Evolutionary conservation across 2,888 invertebrate species (phyloP), one percentile per base, ranked within the genome.

Genomic region (Lithophane ornitopus): DNA sequence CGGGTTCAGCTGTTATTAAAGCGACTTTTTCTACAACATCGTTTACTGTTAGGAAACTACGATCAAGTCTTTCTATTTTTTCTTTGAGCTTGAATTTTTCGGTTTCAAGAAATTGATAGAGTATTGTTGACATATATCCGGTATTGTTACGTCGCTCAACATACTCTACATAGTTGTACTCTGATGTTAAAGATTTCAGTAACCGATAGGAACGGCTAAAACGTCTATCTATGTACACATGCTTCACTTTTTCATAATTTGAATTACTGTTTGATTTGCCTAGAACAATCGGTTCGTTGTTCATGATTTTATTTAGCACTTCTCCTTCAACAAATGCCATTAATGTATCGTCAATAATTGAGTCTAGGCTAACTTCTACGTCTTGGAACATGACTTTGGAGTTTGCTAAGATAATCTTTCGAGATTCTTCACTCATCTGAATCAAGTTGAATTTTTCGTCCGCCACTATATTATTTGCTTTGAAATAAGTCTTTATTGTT

Each of bases 1-100:
- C 88, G 0, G 86, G 83, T 46, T 67, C 65, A 4, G 79, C 85
- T 14, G 79, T 76, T 44, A 85, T 26, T 9, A 85, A 46, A 34
- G 69, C 77, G 0, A 66, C 46, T 2, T 79, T 34, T 0, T 44
- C n/a, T 41, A 81, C 61, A 62, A n/a, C n/a, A n/a, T n/a, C n/a
- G n/a, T n/a, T n/a, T n/a, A n/a, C n/a, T n/a, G n/a, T n/a, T n/a
- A n/a, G n/a, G n/a, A n/a, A n/a, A n/a, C n/a, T n/a, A n/a, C n/a
- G n/a, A n/a, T n/a, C n/a, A n/a, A n/a, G n/a, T n/a, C n/a, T n/a
- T n/a, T n/a, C n/a, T n/a, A n/a, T n/a, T n/a, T n/a, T n/a, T n/a
- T n/a, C n/a, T n/a, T n/a, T n/a, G n/a, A n/a, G n/a, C n/a, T n/a
- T n/a, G n/a, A n/a, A n/a, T n/a, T n/a, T n/a, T n/a, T n/a, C n/a